phyloP scores from a whole-genome alignment of 2,888 invertebrate species.

The Orgyia antiqua region DNA sequence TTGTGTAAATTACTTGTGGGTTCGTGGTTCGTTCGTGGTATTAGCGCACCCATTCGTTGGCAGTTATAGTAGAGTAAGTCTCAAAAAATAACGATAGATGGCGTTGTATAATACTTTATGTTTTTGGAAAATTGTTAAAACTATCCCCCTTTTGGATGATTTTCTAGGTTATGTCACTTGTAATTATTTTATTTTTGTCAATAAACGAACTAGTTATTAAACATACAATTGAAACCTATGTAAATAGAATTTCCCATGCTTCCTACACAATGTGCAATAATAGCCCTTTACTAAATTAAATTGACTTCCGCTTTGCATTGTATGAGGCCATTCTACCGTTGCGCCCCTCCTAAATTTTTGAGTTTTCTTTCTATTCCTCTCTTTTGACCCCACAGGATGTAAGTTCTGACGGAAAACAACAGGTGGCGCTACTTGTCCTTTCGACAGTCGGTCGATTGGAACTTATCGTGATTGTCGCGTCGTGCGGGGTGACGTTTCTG shows the following conservation, averaged over 20 bases:
- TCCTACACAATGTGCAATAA: slow-evolving; percentile 31
- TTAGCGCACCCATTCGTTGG: slow-evolving; percentile 27
- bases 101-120: slow-evolving; percentile 29
- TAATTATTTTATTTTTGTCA: no score
- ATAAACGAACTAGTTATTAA: no score
- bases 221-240: no score
- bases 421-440: slow-evolving; percentile 65
- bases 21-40: slow-evolving; percentile 5
- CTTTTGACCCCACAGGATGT: slow-evolving; percentile 55
- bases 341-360: slow-evolving; percentile 59
- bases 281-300: slow-evolving; percentile 41
- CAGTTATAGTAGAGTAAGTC: slow-evolving; percentile 10
- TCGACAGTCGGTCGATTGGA: slow-evolving; percentile 46
- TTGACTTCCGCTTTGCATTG: slow-evolving; percentile 59
- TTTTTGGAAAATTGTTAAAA: no score
- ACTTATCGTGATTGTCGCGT: slow-evolving; percentile 38
- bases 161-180: no score
- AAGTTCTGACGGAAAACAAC: slow-evolving; percentile 43
- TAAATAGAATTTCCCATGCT: slow-evolving; percentile 24
- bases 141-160: no score
- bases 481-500: slow-evolving; percentile 57
- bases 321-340: slow-evolving; percentile 56
- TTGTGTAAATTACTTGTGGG: slow-evolving; percentile 31
- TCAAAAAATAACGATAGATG: slow-evolving; percentile 33
- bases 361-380: slow-evolving; percentile 47